Evolutionary conservation across 2,888 invertebrate species (phyloP).

Genomic region (Crematogaster levior): DNA sequence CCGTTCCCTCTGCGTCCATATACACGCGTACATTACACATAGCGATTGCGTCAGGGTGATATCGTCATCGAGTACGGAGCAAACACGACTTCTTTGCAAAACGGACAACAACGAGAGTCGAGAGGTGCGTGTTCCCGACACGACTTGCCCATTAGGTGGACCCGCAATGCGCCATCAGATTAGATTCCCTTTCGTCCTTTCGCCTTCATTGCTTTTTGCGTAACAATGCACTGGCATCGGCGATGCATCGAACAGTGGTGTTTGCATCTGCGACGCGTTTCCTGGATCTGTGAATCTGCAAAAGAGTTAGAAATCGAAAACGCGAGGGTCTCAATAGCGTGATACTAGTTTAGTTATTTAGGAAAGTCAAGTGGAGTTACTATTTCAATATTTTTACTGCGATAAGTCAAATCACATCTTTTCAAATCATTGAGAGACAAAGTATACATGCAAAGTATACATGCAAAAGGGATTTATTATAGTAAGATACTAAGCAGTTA

Average conservation of each 20-base stretch:
- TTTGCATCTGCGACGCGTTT: constrained; percentile 66
- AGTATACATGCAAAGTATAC: not conserved
- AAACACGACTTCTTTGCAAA: constrained; percentile 81
- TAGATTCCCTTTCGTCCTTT: constrained; percentile 82
- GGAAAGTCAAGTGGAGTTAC: not conserved
- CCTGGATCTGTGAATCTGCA: constrained; percentile 76
- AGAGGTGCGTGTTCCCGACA: constrained; percentile 85
- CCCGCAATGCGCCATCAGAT: constrained; percentile 84
- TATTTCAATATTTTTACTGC: not conserved
- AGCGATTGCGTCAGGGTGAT: constrained; percentile 76
- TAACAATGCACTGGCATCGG: constrained; percentile 65
- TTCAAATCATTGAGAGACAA: not conserved
- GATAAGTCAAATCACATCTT: not conserved
- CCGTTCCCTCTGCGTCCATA: constrained; percentile 32
- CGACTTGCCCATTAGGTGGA: constrained; percentile 85
- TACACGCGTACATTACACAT: constrained; percentile 64
- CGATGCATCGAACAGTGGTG: constrained; percentile 64
- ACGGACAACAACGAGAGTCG: constrained; percentile 71
- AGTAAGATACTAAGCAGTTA: not conserved
- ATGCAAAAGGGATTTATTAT: not conserved
- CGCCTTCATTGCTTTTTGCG: constrained; percentile 40
- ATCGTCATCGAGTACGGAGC: constrained; percentile 73
- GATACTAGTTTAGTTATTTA: too few species aligned
- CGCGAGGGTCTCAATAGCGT: not conserved
- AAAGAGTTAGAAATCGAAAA: not conserved